Percentiles rank a stretch among this genome's conserved stretches.
phyloP scores from a whole-genome alignment of 2,797 vertebrate genomes.

The Acanthis flammea region DNA sequence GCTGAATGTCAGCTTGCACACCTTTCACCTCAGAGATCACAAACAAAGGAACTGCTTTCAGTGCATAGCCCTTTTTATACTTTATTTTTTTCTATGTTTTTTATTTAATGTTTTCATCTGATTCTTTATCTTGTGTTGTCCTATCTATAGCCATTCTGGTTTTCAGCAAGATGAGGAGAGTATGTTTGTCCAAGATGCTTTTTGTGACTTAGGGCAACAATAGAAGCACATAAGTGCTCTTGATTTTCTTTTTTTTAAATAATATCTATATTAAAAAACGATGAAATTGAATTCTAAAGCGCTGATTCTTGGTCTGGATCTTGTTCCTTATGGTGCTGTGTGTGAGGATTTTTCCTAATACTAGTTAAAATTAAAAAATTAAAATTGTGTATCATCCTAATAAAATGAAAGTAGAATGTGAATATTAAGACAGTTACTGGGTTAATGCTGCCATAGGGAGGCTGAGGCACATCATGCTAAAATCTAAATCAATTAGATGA shows the following conservation, averaged over 20 bases:
- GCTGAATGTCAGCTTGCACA: background rate
- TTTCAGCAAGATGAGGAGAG: background rate
- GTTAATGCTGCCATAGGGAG: background rate
- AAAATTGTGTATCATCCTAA: background rate
- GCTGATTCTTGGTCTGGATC: background rate
- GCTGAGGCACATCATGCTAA: background rate
- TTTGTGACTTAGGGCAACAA: background rate
- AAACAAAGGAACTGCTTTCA: background rate
- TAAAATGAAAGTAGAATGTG: background rate
- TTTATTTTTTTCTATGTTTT: background rate
- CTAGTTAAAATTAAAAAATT: background rate
- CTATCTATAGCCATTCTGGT: background rate
- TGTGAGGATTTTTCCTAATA: background rate
- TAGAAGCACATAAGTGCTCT: background rate
- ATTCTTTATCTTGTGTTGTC: background rate
- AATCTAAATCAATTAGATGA: background rate
- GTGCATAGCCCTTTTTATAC: background rate
- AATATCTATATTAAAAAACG: background rate
- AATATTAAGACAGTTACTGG: background rate
- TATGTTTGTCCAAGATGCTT: background rate
- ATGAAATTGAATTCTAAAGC: background rate
- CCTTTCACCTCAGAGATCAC: background rate
- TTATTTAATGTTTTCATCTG: background rate
- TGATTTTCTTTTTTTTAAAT: background rate
- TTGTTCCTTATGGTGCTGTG: background rate